A percentile compares a stretch with the other conserved stretches of the same genome.
phyloP scores from a whole-genome alignment of 2,797 vertebrate genomes.

The Onychomys arenicola region DNA sequence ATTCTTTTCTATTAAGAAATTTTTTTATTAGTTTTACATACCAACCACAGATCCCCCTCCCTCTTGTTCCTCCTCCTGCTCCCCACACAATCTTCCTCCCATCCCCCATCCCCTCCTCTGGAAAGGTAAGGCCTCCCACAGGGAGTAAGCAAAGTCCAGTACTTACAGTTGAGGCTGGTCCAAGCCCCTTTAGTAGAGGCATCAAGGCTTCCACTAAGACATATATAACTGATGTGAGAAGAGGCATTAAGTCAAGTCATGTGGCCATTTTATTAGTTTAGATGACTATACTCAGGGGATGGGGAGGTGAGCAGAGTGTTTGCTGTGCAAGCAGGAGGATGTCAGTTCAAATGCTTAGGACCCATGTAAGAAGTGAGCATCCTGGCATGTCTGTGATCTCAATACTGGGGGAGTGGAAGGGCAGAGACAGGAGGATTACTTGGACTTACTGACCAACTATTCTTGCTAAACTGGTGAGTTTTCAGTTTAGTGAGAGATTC shows the following conservation, averaged over 20 bases:
- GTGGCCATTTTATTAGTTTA: conserved; percentile 14
- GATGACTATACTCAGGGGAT: not conserved
- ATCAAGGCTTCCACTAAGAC: not conserved
- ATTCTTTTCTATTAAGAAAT: no score
- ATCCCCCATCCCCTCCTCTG: no score
- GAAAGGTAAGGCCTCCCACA: no score
- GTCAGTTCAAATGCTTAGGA: no score
- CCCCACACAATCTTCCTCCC: no score
- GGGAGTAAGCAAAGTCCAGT: no score
- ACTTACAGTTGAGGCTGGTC: no score
- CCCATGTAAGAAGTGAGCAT: not conserved
- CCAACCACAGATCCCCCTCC: no score
- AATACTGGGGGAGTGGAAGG: not conserved
- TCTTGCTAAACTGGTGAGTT: not conserved
- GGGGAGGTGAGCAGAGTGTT: not conserved
- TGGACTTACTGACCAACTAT: not conserved
- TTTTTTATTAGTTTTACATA: no score
- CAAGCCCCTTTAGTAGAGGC: no score
- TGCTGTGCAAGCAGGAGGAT: not conserved
- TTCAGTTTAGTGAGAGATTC: not conserved
- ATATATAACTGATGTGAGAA: not conserved
- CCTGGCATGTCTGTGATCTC: not conserved
- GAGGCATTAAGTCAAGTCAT: not conserved
- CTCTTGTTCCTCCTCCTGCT: no score
- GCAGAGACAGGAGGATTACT: not conserved